A percentile compares a stretch with the other conserved stretches of the same genome.
Evolutionary conservation across 2,888 invertebrate species (phyloP).

Genomic region (Troides helena): DNA sequence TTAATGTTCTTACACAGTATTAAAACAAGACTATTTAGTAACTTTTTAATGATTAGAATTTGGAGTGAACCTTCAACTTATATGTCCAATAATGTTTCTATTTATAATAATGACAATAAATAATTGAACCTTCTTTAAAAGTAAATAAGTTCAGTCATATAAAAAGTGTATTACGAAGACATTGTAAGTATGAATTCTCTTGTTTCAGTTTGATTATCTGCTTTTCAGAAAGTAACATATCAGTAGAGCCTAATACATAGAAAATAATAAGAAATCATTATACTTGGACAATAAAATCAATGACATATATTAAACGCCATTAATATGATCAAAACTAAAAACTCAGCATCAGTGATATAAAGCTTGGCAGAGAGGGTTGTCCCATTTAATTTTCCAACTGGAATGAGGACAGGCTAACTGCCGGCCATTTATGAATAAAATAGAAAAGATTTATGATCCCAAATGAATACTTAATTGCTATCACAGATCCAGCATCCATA

Average conservation of each 20-base stretch:
- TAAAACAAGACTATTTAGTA: no score
- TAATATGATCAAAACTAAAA: slow-evolving; percentile 4
- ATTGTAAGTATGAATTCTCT: no score
- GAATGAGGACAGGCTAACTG: slow-evolving; percentile 28
- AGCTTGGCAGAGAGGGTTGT: slow-evolving; percentile 13
- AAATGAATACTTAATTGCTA: slow-evolving; percentile 67
- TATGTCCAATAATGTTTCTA: no score
- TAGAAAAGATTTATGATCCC: slow-evolving; percentile 65
- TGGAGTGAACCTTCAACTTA: no score
- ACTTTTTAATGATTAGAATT: no score
- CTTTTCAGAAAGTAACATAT: background rate
- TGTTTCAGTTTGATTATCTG: no score
- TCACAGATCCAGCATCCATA: slow-evolving; percentile 58
- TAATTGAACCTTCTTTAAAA: no score
- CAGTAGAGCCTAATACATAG: background rate
- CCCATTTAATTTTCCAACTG: slow-evolving; percentile 20
- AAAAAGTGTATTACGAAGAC: no score
- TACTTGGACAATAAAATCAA: slow-evolving; percentile 1
- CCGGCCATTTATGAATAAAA: slow-evolving; percentile 51
- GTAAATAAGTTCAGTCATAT: no score
- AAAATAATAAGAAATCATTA: background rate
- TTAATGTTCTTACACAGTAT: no score
- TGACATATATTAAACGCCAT: background rate
- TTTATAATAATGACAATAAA: no score
- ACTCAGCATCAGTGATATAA: slow-evolving; percentile 4